Evolutionary conservation across 2,113 vertebrate species (phyloP).

Genomic region (Macaca fascicularis): T2T-MFA8v1.1 NC_088388.1:47788501-47789000

Average conservation of each 20-base stretch:
- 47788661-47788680: background rate
- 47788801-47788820: background rate
- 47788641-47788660: slow-evolving; percentile 2
- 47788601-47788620: slow-evolving; percentile 9
- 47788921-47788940: background rate
- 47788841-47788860: background rate
- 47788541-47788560: slow-evolving; percentile 43
- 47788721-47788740: background rate
- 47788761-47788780: background rate
- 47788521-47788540: slow-evolving; percentile 43
- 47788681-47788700: background rate
- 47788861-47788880: background rate
- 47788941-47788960: no score
- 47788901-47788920: background rate
- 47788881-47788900: background rate
- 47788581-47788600: slow-evolving; percentile 12
- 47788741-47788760: background rate
- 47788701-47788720: background rate
- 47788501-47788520: slow-evolving; percentile 62
- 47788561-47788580: slow-evolving; percentile 38
- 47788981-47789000: no score
- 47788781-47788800: background rate
- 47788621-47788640: slow-evolving; percentile 4
- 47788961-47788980: no score
- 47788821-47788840: background rate